A percentile compares a stretch with the other conserved stretches of the same genome.
Conservation (phyloP, 2,113 vertebrate species). For the Petromus typicus region DNA sequence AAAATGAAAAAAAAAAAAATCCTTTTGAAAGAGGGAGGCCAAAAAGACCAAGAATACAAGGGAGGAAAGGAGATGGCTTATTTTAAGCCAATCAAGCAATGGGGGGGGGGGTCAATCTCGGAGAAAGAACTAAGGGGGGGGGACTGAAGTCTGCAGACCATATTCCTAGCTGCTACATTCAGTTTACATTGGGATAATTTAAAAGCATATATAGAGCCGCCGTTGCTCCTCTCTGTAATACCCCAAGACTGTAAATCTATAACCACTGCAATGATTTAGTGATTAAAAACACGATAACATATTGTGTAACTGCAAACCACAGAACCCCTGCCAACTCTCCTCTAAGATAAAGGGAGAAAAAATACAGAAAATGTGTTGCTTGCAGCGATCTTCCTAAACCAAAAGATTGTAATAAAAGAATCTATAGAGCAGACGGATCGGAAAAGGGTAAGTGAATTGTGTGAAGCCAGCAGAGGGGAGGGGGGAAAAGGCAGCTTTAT, state of each 20-base stretch:
- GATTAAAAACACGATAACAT: slow-evolving; percentile 95
- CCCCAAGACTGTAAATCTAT: slow-evolving; percentile 92
- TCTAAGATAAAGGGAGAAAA: slow-evolving; percentile 88
- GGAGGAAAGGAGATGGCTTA: not conserved
- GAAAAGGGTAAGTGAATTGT: slow-evolving; percentile 72
- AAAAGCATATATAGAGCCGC: slow-evolving; percentile 83
- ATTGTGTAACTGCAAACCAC: slow-evolving; percentile 95
- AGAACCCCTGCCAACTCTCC: slow-evolving; percentile 91
- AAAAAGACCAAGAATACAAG: slow-evolving; percentile 25
- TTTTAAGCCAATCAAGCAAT: slow-evolving; percentile 68
- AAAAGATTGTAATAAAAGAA: slow-evolving; percentile 85
- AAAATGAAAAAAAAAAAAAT: slow-evolving; percentile 53
- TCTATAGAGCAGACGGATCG: slow-evolving; percentile 39
- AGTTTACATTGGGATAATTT: slow-evolving; percentile 80
- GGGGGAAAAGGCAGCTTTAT: slow-evolving; percentile 81
- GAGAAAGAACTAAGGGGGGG: not conserved
- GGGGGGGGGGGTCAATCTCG: not conserved
- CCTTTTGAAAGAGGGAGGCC: not conserved
- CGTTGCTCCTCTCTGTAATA: slow-evolving; percentile 83
- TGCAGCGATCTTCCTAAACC: slow-evolving; percentile 85
- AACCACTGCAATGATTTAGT: slow-evolving; percentile 94
- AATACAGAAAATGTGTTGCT: slow-evolving; percentile 87
- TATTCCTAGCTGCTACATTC: slow-evolving; percentile 66
- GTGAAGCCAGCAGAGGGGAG: slow-evolving; percentile 68
- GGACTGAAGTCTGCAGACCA: slow-evolving; percentile 35